A percentile compares a stretch with the other conserved stretches of the same genome.
Evolutionary conservation across 53 echinoderm and acorn worm species (phyloP).

Genomic region (Actinopyga echinites): DNA sequence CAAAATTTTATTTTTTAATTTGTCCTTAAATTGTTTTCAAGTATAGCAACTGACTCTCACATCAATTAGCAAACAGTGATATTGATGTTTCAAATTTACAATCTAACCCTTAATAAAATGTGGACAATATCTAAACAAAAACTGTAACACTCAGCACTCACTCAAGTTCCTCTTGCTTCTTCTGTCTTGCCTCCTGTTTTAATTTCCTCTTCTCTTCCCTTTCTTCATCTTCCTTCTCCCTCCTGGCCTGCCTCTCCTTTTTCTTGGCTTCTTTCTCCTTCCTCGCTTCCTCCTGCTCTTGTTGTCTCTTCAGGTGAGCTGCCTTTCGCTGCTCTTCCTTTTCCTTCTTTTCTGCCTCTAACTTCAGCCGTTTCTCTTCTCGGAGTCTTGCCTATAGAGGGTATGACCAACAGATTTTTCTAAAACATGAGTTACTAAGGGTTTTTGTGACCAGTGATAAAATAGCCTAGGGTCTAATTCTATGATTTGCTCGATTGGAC

Average conservation of each 20-base stretch:
- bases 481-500: too few relatives aligned
- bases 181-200: slow-evolving; percentile 39
- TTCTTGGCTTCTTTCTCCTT: slow-evolving; percentile 58
- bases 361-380: slow-evolving; percentile 66
- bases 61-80: too few relatives aligned
- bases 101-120: too few relatives aligned
- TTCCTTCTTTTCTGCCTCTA: slow-evolving; percentile 38
- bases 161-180: slow-evolving; percentile 48
- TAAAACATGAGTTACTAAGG: too few relatives aligned
- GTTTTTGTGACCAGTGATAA: too few relatives aligned
- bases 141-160: background rate
- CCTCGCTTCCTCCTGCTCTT: slow-evolving; percentile 48
- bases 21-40: too few relatives aligned
- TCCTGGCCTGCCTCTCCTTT: slow-evolving; percentile 60
- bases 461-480: too few relatives aligned
- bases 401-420: background rate
- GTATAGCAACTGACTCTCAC: too few relatives aligned
- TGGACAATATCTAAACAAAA: too few relatives aligned
- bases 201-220: slow-evolving; percentile 47
- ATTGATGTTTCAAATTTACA: too few relatives aligned
- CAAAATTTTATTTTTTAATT: too few relatives aligned
- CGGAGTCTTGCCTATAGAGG: slow-evolving; percentile 25
- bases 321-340: background rate
- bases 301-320: background rate
- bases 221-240: slow-evolving; percentile 59